Base-by-base conservation (phyloP, 2,888 invertebrate species). In the Hymenopus coronatus region DNA sequence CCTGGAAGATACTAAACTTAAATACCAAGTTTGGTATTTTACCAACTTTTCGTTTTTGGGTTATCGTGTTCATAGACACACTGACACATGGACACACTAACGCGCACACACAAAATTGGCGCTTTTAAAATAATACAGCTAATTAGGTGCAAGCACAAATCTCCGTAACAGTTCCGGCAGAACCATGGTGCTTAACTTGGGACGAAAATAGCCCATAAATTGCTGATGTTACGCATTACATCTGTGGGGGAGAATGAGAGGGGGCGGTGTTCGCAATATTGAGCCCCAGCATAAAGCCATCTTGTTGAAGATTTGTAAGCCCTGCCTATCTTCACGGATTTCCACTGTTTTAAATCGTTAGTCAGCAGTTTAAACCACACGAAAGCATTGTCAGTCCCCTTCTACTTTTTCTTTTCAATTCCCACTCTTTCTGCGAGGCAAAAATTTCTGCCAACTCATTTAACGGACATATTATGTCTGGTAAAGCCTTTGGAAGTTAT, bases 401-500 rank as follows among this genome's bases (percentile, higher is more conserved):
- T 27, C 27, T 54, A 0, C 40, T 70, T 28, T n/a, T n/a, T 46
- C 85, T 46, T 40, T 84, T 84, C 33, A 85, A 46, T 85, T 85
- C 15, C 27, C 15, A 15, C 85, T 85, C 46, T 85, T 83, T 83
- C 83, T 83, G 28, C 14, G 28, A 28, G 28, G 14, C 28, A 28
- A n/a, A 83, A 28, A 27, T 40, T 85, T 85, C 40, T 85, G 40
- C 46, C 85, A 33, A 46, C 85, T 85, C 85, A 85, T 85, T 85
- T 85, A 85, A 85, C 84, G 46, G 85, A 85, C 46, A 54, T 85
- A 85, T 85, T 85, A 85, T 54, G 14, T 27, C 46, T 85, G n/a
- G 46, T 54, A 85, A 46, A n/a, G 46, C 85, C 85, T 46, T 84
- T 14, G 33, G 20, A 28, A 14, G 83, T 83, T 84, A 84, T 84